Evolutionary conservation across 2,113 vertebrate species (phyloP).

Genomic region (Oncorhynchus clarkii): DNA sequence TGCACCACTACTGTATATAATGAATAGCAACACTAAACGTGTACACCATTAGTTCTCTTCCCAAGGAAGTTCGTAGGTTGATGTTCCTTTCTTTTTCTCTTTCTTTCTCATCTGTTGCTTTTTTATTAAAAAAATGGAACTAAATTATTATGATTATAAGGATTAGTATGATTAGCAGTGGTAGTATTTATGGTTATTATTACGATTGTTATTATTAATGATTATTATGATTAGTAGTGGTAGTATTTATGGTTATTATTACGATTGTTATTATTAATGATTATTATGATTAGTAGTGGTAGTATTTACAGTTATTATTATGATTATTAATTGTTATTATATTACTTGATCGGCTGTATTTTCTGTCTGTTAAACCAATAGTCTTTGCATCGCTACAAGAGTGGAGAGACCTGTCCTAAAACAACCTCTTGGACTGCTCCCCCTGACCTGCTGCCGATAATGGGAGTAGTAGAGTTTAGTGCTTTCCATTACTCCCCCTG

Average conservation of each 20-base stretch:
- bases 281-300: too few relatives aligned
- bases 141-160: conserved; percentile 54
- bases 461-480: too few relatives aligned
- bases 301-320: too few relatives aligned
- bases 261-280: too few relatives aligned
- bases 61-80: conserved; percentile 58
- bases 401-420: background rate
- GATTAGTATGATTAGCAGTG: too few relatives aligned
- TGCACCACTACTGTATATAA: conserved; percentile 75
- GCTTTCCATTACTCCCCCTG: too few relatives aligned
- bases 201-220: too few relatives aligned
- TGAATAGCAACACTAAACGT: conserved; percentile 61
- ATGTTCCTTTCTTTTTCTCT: conserved; percentile 45
- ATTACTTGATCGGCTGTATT: conserved; percentile 63
- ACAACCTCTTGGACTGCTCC: background rate
- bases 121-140: conserved; percentile 66
- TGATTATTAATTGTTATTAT: background rate
- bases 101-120: conserved; percentile 50
- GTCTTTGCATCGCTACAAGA: conserved; percentile 32
- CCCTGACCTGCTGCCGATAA: too few relatives aligned
- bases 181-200: too few relatives aligned
- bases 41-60: conserved; percentile 74
- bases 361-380: conserved; percentile 62
- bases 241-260: too few relatives aligned
- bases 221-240: too few relatives aligned